These are phyloP conservation scores for Melanotaenia maccullochi DNA, from an alignment of 2,797 vertebrate species.

Conservation along the genomic window DNA sequence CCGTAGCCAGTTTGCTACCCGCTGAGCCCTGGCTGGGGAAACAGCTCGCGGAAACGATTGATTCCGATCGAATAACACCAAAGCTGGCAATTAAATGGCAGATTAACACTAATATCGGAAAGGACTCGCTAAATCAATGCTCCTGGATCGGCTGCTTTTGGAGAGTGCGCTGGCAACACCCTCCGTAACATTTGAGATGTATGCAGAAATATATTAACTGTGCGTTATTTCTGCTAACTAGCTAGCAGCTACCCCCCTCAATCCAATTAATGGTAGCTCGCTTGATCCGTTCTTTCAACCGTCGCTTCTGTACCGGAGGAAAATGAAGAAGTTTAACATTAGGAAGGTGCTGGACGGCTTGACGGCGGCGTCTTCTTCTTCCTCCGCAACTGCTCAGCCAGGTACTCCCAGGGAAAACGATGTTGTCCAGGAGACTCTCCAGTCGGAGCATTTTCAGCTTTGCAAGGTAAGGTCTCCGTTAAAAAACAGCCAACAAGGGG, in stretches of 20 bases:
- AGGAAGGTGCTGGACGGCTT: constrained; percentile 98
- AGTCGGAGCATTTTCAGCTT: constrained; percentile 98
- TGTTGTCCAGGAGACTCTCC: constrained; percentile 91
- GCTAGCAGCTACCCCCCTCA: constrained; percentile 65
- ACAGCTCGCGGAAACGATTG: constrained; percentile 66
- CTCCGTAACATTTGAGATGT: constrained; percentile 79
- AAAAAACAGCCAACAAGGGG: not conserved
- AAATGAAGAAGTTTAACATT: constrained; percentile 98
- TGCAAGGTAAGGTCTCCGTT: constrained; percentile 90
- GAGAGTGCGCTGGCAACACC: constrained; percentile 70
- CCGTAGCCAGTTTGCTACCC: constrained; percentile 77
- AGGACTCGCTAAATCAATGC: constrained; percentile 45
- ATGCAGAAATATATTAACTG: constrained; percentile 69
- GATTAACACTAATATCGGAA: constrained; percentile 45
- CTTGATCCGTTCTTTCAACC: constrained; percentile 52
- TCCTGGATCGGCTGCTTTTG: constrained; percentile 51
- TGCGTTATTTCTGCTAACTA: constrained; percentile 73
- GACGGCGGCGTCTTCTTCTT: constrained; percentile 88
- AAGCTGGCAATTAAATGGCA: constrained; percentile 60
- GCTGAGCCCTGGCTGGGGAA: constrained; percentile 64
- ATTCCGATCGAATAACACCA: constrained; percentile 63
- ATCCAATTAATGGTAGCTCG: constrained; percentile 67
- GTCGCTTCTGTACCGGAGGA: constrained; percentile 65
- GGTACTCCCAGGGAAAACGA: constrained; percentile 88
- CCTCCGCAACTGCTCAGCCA: constrained; percentile 78